Evolutionary conservation across 2,888 invertebrate genomes (phyloP).

Genomic region (Lypha dubia): DNA sequence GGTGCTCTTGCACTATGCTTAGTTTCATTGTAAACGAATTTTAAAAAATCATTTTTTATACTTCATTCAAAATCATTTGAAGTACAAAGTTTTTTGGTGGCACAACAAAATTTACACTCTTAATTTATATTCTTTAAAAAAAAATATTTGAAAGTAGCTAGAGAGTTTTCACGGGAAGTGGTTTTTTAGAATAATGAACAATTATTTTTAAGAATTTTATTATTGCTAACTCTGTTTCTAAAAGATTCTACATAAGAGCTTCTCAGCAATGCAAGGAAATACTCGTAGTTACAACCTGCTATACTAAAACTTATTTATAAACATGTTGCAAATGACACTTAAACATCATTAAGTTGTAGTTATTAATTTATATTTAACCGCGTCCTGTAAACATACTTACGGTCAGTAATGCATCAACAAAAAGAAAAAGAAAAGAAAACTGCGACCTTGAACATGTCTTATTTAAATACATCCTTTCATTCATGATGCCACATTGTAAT

Average conservation of each 20-base stretch:
- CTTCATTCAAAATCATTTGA: no score
- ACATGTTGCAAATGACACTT: constrained; percentile 25
- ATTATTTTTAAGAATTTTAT: no score
- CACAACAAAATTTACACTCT: no score
- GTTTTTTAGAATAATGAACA: no score
- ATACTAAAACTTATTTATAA: neutral
- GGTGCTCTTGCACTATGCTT: constrained; percentile 31
- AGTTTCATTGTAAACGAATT: neutral
- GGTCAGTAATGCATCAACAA: neutral
- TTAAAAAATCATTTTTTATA: neutral
- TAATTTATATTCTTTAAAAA: no score
- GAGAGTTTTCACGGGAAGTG: no score
- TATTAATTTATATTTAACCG: constrained; percentile 33
- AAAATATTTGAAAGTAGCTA: no score
- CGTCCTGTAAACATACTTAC: neutral
- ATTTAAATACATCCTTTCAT: constrained; percentile 32
- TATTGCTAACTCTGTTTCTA: no score
- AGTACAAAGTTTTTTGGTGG: no score
- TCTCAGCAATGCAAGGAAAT: no score
- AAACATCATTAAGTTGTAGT: constrained; percentile 18
- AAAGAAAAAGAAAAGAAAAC: no score
- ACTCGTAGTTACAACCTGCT: neutral
- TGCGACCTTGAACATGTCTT: constrained; percentile 55
- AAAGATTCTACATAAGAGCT: no score
- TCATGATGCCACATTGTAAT: constrained; percentile 16